Percentiles rank a stretch among this genome's conserved stretches.
Conservation (phyloP, 2,797 vertebrate genomes). For the Xiphorhynchus erythropygius region DNA sequence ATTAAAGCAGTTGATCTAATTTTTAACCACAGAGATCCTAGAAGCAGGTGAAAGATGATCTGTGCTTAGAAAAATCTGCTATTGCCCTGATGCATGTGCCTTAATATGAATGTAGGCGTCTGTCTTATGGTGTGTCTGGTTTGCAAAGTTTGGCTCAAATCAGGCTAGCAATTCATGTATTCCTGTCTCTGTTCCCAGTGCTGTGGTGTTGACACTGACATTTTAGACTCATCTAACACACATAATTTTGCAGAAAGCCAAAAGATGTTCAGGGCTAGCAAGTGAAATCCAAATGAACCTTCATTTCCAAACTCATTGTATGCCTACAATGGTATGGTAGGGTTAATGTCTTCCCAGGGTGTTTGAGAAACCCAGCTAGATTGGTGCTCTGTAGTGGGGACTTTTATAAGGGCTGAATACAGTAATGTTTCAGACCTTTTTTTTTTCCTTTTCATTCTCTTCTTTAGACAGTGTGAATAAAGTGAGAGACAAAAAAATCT, state of each 20-base stretch:
- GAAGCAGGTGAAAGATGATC: neutral
- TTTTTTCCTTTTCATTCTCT: neutral
- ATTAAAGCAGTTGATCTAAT: neutral
- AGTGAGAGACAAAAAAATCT: slow-evolving; percentile 58
- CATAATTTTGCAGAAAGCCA: neutral
- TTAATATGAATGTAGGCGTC: neutral
- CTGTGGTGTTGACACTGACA: neutral
- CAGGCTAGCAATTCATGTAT: neutral
- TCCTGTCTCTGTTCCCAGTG: neutral
- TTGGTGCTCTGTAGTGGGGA: neutral
- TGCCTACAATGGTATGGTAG: neutral
- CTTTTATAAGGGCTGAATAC: neutral
- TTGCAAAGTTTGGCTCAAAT: neutral
- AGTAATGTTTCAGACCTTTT: neutral
- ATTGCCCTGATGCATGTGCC: neutral
- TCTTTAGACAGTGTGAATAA: slow-evolving; percentile 26
- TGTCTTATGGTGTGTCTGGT: neutral
- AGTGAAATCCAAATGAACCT: neutral
- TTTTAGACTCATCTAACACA: neutral
- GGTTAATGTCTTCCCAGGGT: neutral
- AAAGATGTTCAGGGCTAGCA: neutral
- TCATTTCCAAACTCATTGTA: neutral
- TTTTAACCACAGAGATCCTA: neutral
- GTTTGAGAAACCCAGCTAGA: neutral
- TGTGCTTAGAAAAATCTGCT: neutral